Conservation (phyloP, 1,140 invertebrate genomes). For the Sminthurides bifidus region DNA sequence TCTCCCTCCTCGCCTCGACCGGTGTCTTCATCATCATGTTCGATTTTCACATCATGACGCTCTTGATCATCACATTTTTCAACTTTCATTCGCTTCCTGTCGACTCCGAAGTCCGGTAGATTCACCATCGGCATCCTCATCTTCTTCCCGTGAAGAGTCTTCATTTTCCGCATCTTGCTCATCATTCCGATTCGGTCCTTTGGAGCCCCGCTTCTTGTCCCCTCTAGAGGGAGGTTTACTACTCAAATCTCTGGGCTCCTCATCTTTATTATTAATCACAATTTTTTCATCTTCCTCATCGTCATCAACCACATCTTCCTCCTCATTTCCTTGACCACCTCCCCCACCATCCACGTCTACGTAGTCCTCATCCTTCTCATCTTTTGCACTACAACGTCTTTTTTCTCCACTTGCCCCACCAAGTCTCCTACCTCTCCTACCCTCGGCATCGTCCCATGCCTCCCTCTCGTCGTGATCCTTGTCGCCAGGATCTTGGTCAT, state of each 20-base stretch:
- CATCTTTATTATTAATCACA: slow-evolving; percentile 32
- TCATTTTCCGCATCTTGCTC: no score
- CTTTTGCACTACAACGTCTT: slow-evolving; percentile 5
- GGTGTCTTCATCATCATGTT: background rate
- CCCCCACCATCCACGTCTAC: slow-evolving; percentile 8
- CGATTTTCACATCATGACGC: no score
- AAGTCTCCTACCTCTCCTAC: background rate
- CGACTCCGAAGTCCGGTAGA: no score
- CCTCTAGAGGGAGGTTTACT: slow-evolving; percentile 16
- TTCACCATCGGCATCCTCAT: background rate
- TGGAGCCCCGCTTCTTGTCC: no score
- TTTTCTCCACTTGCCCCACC: background rate
- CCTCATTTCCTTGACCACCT: slow-evolving; percentile 36
- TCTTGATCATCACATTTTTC: slow-evolving; percentile 2
- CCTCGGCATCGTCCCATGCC: background rate
- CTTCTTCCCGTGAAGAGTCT: no score
- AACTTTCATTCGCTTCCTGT: no score
- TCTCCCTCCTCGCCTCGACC: background rate
- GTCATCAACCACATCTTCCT: slow-evolving; percentile 51
- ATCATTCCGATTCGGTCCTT: no score
- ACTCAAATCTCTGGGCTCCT: slow-evolving; percentile 29
- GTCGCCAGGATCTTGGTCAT: slow-evolving; percentile 17
- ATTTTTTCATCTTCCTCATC: slow-evolving; percentile 46
- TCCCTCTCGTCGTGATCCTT: no score
- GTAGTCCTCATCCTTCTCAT: slow-evolving; percentile 21